Evolutionary conservation across 2,113 vertebrate genomes (phyloP).

Genomic region (Aviceda subcristata): DNA sequence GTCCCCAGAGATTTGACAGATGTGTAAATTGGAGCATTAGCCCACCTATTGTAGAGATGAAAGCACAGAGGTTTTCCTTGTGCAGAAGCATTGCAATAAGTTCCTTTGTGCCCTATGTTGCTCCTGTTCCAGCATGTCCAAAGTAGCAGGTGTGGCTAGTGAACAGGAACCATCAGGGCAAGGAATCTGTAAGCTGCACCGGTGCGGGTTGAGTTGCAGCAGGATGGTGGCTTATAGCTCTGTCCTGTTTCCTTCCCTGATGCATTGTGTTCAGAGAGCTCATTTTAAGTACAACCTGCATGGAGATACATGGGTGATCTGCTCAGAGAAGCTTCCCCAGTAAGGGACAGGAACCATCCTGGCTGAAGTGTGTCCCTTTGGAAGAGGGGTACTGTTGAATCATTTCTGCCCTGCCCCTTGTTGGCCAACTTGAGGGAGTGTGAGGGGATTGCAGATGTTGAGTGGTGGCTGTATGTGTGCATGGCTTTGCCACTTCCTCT

Average conservation of each 20-base stretch:
- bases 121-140: neutral
- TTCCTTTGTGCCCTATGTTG: neutral
- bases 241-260: no score
- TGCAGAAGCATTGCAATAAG: neutral
- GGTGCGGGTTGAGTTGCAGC: neutral
- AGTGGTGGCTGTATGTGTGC: neutral
- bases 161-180: neutral
- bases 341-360: fast-evolving
- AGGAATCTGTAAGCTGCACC: neutral
- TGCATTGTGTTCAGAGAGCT: neutral
- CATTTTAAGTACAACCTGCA: no score
- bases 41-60: neutral
- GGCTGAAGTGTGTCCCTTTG: neutral
- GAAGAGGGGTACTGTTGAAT: neutral
- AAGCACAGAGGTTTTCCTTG: neutral
- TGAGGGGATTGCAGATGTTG: neutral
- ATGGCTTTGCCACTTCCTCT: neutral
- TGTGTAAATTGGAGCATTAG: neutral
- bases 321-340: neutral
- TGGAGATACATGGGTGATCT: fast-evolving
- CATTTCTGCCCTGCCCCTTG: neutral
- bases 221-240: neutral
- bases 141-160: no score
- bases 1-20: neutral
- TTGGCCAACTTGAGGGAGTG: neutral